Evolutionary conservation across 1,140 invertebrate species (phyloP).

Genomic region (Phthorimaea operculella): DNA sequence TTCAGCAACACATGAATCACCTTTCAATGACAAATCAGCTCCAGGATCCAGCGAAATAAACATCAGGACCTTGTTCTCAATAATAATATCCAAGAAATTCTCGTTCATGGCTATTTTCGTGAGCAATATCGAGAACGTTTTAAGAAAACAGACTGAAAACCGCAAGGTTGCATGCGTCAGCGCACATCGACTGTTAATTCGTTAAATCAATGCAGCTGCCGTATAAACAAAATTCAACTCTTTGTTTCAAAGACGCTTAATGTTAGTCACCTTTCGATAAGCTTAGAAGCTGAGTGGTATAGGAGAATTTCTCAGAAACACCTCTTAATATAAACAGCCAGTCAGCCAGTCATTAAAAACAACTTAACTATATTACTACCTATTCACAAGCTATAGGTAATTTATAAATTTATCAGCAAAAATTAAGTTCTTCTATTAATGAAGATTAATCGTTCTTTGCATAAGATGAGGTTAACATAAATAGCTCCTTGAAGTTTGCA

Average conservation of each 20-base stretch:
- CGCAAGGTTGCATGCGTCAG: constrained; percentile 22
- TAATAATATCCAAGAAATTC: constrained; percentile 11
- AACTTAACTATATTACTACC: too few relatives aligned
- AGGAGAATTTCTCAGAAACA: neutral
- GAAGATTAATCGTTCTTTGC: too few relatives aligned
- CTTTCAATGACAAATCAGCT: neutral
- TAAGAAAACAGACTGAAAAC: constrained; percentile 17
- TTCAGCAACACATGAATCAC: neutral
- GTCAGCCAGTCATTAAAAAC: too few relatives aligned
- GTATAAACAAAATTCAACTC: neutral
- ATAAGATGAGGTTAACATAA: too few relatives aligned
- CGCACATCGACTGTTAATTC: constrained; percentile 10
- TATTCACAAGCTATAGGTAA: too few relatives aligned
- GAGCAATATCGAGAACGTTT: constrained; percentile 16
- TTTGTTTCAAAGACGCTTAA: neutral
- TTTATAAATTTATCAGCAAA: too few relatives aligned
- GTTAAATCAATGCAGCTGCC: constrained; percentile 5
- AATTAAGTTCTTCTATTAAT: too few relatives aligned
- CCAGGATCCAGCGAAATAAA: neutral
- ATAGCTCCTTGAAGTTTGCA: too few relatives aligned
- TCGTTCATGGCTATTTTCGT: constrained; percentile 26
- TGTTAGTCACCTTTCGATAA: neutral
- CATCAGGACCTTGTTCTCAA: constrained; percentile 18
- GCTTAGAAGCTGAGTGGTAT: neutral
- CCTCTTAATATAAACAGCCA: too few relatives aligned